Percentiles rank a stretch among this genome's conserved stretches.
Evolutionary conservation across 2,888 invertebrate genomes (phyloP).

Genomic region (Deilephila elpenor): DNA sequence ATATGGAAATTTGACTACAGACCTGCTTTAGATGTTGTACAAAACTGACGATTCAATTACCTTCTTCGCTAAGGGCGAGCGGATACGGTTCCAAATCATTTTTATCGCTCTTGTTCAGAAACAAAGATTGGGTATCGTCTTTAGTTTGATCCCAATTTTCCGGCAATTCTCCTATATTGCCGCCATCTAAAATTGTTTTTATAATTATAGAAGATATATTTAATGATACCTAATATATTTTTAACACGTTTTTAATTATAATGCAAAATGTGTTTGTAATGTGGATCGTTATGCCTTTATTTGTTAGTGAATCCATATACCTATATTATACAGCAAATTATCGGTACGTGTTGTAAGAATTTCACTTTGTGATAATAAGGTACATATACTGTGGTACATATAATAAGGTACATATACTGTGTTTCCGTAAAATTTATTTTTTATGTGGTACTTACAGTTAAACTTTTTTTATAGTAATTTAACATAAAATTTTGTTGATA

Average conservation of each 20-base stretch:
- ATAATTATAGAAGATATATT: background rate
- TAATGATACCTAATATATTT: background rate
- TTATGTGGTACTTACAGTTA: no score
- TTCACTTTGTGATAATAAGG: no score
- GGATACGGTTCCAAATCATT: slow-evolving; percentile 83
- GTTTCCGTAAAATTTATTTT: no score
- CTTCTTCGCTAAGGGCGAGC: slow-evolving; percentile 82
- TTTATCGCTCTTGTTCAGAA: slow-evolving; percentile 83
- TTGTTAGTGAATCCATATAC: no score
- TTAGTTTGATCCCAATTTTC: slow-evolving; percentile 84
- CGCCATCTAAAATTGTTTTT: slow-evolving; percentile 62
- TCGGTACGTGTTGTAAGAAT: background rate
- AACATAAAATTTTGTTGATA: background rate
- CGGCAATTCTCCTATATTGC: slow-evolving; percentile 77
- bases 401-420: no score
- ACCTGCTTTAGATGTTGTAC: background rate
- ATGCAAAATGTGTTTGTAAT: no score
- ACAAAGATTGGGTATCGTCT: slow-evolving; percentile 80
- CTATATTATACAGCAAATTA: background rate
- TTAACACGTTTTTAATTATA: background rate
- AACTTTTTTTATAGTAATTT: no score
- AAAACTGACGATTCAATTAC: slow-evolving; percentile 49
- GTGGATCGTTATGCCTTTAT: no score
- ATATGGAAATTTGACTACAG: slow-evolving; percentile 34
- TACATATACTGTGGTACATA: no score